Conservation (phyloP, 2,113 vertebrate species). For the Tupaia chinensis region DNA sequence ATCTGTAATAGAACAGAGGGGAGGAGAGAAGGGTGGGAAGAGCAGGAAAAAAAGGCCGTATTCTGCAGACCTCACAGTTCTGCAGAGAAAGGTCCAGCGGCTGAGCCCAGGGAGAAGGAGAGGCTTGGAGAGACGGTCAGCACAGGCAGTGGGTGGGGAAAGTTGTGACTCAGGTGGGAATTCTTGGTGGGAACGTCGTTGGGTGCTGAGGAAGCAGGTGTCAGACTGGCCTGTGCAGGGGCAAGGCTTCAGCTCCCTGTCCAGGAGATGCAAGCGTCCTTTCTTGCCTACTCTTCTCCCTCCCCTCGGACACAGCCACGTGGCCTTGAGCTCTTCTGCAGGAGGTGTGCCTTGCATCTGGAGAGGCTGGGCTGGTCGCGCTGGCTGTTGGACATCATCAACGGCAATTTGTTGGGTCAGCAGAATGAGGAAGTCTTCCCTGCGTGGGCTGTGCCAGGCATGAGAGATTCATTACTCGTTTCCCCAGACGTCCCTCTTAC, state of each 20-base stretch:
- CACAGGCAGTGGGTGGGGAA: background rate
- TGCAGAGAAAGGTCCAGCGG: background rate
- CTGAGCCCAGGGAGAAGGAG: background rate
- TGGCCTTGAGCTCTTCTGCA: rapidly evolving
- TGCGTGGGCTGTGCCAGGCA: background rate
- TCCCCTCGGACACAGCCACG: rapidly evolving
- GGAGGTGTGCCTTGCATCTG: background rate
- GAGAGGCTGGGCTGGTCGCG: background rate
- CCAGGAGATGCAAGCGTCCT: background rate
- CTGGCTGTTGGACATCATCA: background rate
- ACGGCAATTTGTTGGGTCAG: background rate
- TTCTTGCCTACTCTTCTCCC: rapidly evolving
- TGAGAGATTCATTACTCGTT: background rate
- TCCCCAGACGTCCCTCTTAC: rapidly evolving
- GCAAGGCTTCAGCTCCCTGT: rapidly evolving
- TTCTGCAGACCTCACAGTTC: background rate
- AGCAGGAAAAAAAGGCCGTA: background rate
- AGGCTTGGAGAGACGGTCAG: rapidly evolving
- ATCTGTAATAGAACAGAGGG: background rate
- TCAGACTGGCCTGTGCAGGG: too few relatives aligned
- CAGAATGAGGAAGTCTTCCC: background rate
- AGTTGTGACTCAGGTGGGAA: background rate
- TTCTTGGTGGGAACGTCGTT: background rate
- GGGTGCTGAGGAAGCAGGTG: background rate
- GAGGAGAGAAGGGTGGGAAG: background rate